These are phyloP conservation scores for Pygoscelis antarcticus DNA, from an alignment of 2,113 vertebrate species.

Conservation along the genomic window DNA sequence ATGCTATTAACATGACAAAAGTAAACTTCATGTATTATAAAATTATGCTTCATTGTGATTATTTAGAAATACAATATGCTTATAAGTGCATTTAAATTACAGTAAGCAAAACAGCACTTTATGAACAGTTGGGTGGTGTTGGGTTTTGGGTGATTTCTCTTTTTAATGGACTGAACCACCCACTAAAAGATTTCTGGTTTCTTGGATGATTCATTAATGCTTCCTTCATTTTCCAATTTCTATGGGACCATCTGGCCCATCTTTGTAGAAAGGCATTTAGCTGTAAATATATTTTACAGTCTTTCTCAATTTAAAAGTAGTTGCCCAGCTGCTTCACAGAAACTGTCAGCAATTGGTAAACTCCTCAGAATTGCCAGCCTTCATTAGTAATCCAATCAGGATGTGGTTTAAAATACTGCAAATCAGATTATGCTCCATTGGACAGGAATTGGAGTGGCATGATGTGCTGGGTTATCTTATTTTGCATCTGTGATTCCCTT, in stretches of 20 bases:
- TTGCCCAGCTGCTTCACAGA: constrained; percentile 64
- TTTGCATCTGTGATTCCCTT: constrained; percentile 46
- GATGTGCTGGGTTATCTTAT: constrained; percentile 51
- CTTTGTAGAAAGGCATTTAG: constrained; percentile 57
- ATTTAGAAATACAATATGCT: constrained; percentile 33
- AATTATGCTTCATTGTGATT: neutral
- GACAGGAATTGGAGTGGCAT: constrained; percentile 40
- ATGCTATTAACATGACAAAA: neutral
- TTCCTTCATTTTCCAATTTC: constrained; percentile 63
- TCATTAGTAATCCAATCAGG: constrained; percentile 67
- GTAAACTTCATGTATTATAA: neutral
- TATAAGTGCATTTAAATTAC: constrained; percentile 13
- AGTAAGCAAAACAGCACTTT: constrained; percentile 4
- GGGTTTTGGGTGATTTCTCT: constrained; percentile 51
- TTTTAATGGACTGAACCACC: constrained; percentile 58
- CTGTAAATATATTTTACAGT: constrained; percentile 66
- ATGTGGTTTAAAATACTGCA: constrained; percentile 56
- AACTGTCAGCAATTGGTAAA: constrained; percentile 63
- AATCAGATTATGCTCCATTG: constrained; percentile 50
- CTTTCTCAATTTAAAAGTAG: constrained; percentile 67
- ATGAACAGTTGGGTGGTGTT: neutral
- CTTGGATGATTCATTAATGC: constrained; percentile 63
- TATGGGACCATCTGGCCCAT: constrained; percentile 64
- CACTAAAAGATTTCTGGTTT: constrained; percentile 54
- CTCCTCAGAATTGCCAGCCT: constrained; percentile 45